Percentiles rank a stretch among this genome's conserved stretches.
phyloP scores from a whole-genome alignment of 1,140 invertebrate species.

The Drosophila melanica region DNA sequence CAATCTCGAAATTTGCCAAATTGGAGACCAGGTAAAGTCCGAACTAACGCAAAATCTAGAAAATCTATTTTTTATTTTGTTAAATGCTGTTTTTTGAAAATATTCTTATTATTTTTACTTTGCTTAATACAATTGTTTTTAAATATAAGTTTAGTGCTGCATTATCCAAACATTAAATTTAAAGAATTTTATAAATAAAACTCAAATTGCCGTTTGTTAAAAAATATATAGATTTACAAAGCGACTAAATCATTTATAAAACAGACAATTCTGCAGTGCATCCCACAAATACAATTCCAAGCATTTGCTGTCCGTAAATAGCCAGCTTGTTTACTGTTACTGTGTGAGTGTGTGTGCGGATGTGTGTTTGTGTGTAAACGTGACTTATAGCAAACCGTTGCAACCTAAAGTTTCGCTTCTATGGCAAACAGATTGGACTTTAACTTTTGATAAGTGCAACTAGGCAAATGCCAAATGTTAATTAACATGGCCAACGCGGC shows the following conservation, averaged over 20 bases:
- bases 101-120: no score
- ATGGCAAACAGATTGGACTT: conserved; percentile 7
- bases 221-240: no score
- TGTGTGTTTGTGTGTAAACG: conserved; percentile 18
- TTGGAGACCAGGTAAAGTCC: no score
- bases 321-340: conserved; percentile 51
- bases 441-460: conserved; percentile 14
- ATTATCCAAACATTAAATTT: no score
- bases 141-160: no score
- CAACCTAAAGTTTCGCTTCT: conserved; percentile 42
- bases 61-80: no score
- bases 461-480: conserved; percentile 19
- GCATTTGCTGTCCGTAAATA: conserved; percentile 65
- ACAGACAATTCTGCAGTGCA: conserved; percentile 16
- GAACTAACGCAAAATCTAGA: no score
- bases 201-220: no score
- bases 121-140: no score
- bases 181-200: no score
- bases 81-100: no score
- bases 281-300: conserved; percentile 19
- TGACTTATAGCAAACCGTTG: conserved; percentile 39
- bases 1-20: no score
- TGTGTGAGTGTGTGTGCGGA: conserved; percentile 24
- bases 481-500: conserved; percentile 46
- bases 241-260: not conserved